phyloP scores from a whole-genome alignment of 1,140 invertebrate genomes.

The Drosophila kurseongensis region DNA sequence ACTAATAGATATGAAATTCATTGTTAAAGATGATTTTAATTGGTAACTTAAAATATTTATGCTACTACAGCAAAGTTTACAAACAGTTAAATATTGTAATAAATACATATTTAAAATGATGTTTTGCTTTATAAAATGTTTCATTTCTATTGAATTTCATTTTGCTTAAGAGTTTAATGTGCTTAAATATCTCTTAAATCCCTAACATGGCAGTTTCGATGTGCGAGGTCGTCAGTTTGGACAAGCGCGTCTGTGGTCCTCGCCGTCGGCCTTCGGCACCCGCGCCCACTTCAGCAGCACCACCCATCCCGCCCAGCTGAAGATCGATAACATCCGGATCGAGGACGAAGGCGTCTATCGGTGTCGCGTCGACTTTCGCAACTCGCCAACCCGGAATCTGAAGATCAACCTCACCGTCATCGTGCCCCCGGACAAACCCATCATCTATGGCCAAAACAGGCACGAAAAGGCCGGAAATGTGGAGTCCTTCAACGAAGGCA shows the following conservation, averaged over 20 bases:
- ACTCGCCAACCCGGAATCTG: constrained; percentile 93
- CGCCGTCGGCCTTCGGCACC: constrained; percentile 90
- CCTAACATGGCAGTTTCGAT: constrained; percentile 90
- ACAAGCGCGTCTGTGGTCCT: constrained; percentile 92
- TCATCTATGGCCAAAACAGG: constrained; percentile 93
- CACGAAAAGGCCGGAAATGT: constrained; percentile 91
- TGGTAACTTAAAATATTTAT: no score
- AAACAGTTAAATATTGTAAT: no score
- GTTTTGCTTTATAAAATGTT: no score
- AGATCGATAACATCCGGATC: constrained; percentile 89
- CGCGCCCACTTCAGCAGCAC: constrained; percentile 91
- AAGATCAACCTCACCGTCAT: constrained; percentile 95
- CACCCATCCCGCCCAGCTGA: constrained; percentile 89
- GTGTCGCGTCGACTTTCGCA: constrained; percentile 94
- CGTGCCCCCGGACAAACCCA: constrained; percentile 92
- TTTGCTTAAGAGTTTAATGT: no score
- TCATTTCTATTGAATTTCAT: no score
- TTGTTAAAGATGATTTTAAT: no score
- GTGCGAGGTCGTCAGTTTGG: constrained; percentile 89
- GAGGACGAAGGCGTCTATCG: constrained; percentile 93
- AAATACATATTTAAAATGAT: no score
- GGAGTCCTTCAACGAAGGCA: constrained; percentile 94
- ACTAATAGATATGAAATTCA: no score
- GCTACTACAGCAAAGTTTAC: no score
- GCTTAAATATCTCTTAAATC: not conserved